A percentile compares a stretch with the other conserved stretches of the same genome.
Conservation (phyloP, 2,797 vertebrate species). For the Mormyrops attenuatus region DNA sequence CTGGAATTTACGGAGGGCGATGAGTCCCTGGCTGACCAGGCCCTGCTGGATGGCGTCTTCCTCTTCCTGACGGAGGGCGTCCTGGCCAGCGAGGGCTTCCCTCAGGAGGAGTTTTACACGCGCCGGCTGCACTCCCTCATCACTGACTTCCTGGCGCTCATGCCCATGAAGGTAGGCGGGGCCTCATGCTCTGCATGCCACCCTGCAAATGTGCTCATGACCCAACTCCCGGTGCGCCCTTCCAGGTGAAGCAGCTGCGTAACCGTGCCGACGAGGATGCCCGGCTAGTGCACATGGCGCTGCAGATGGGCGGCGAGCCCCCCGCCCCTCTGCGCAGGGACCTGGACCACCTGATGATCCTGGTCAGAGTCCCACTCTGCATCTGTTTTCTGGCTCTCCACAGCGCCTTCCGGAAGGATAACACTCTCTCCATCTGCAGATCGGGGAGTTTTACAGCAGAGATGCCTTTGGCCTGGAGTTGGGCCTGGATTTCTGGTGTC, state of each 20-base stretch:
- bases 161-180: constrained; percentile 90
- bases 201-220: neutral
- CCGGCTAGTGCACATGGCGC: constrained; percentile 89
- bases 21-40: constrained; percentile 84
- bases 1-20: constrained; percentile 95
- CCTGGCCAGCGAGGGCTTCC: constrained; percentile 78
- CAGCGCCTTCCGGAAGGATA: neutral
- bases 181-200: too few relatives aligned
- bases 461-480: constrained; percentile 86
- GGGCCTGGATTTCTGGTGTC: constrained; percentile 94
- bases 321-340: constrained; percentile 82
- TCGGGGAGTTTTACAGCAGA: constrained; percentile 85
- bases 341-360: constrained; percentile 87
- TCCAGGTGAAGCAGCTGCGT: constrained; percentile 89
- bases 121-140: constrained; percentile 87
- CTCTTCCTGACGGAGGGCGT: constrained; percentile 89
- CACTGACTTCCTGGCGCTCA: constrained; percentile 93
- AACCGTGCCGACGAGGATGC: constrained; percentile 96
- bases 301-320: constrained; percentile 91
- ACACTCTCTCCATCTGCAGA: constrained; percentile 52
- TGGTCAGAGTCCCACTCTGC: constrained; percentile 61
- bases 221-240: neutral
- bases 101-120: constrained; percentile 89
- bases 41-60: constrained; percentile 83
- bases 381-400: neutral